phyloP scores from a whole-genome alignment of 2,888 invertebrate species.

The Stenichneumon culpator region DNA sequence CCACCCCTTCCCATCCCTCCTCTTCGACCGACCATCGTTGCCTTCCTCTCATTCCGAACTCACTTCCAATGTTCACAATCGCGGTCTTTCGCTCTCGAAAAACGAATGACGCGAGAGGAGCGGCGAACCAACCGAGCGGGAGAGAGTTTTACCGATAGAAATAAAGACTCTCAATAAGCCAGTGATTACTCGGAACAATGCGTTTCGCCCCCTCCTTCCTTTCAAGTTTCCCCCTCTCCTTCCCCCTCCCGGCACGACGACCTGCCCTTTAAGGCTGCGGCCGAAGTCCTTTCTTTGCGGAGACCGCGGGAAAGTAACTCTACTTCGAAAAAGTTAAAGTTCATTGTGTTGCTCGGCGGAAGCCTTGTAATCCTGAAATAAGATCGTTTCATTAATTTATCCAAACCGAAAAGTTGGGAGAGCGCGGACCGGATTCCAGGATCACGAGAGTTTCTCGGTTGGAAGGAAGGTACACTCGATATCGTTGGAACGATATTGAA shows the following conservation, averaged over 20 bases:
- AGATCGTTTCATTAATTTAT: slow-evolving; percentile 38
- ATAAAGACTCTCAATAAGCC: slow-evolving; percentile 67
- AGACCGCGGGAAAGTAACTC: slow-evolving; percentile 13
- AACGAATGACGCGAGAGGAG: slow-evolving; percentile 52
- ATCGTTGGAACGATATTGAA: too few species aligned
- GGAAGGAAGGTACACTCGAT: too few species aligned
- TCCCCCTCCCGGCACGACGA: not conserved
- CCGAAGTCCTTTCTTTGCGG: slow-evolving; percentile 9
- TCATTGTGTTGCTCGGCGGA: slow-evolving; percentile 8
- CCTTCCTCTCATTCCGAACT: slow-evolving; percentile 14
- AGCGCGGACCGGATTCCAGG: too few species aligned
- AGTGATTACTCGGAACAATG: slow-evolving; percentile 66
- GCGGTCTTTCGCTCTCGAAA: slow-evolving; percentile 36
- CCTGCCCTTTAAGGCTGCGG: not conserved
- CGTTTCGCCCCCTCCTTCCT: not conserved
- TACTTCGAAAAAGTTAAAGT: slow-evolving; percentile 45
- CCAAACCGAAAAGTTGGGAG: not conserved
- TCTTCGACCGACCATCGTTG: not conserved
- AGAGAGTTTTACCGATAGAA: slow-evolving; percentile 63
- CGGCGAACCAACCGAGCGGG: slow-evolving; percentile 21
- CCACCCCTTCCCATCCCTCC: too few species aligned
- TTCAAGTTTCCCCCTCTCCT: not conserved
- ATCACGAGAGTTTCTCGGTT: too few species aligned
- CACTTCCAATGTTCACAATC: slow-evolving; percentile 30
- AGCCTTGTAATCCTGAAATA: slow-evolving; percentile 48